Evolutionary conservation across 1,140 invertebrate species (phyloP).

Genomic region (Procambarus virginalis): DNA sequence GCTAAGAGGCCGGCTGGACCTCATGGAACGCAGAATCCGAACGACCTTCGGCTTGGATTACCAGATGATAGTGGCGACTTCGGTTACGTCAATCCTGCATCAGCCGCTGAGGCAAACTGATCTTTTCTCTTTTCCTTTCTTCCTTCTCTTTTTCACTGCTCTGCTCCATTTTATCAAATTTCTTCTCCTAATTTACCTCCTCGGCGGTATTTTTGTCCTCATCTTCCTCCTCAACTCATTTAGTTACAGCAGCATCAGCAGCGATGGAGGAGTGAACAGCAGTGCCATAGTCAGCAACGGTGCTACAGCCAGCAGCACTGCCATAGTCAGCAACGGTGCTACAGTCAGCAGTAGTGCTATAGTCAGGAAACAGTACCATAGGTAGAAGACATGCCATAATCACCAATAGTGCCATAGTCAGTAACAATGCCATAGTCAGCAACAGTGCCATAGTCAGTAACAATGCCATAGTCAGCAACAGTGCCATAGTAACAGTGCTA

Average conservation of each 20-base stretch:
- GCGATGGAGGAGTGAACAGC: too few species aligned
- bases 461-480: too few species aligned
- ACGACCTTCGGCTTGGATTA: conserved; percentile 45
- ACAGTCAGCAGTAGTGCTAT: too few species aligned
- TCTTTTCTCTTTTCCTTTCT: neutral
- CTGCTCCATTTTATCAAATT: neutral
- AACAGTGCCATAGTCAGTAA: too few species aligned
- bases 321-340: too few species aligned
- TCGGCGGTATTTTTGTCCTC: neutral
- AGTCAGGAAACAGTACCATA: too few species aligned
- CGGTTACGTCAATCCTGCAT: conserved; percentile 33
- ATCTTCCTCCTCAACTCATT: neutral
- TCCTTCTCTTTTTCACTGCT: neutral
- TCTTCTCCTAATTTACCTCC: neutral
- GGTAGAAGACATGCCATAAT: too few species aligned
- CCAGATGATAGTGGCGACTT: conserved; percentile 22
- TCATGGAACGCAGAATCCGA: neutral
- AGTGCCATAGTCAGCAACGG: too few species aligned
- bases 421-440: too few species aligned
- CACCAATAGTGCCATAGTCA: too few species aligned
- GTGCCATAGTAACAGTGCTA: too few species aligned
- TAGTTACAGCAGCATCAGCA: neutral
- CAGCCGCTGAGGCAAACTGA: neutral
- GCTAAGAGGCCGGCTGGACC: neutral
- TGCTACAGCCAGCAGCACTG: too few species aligned